Percentiles rank a stretch among this genome's conserved stretches.
Conservation (phyloP, 1,140 invertebrate genomes). For the Panulirus ornatus region DNA sequence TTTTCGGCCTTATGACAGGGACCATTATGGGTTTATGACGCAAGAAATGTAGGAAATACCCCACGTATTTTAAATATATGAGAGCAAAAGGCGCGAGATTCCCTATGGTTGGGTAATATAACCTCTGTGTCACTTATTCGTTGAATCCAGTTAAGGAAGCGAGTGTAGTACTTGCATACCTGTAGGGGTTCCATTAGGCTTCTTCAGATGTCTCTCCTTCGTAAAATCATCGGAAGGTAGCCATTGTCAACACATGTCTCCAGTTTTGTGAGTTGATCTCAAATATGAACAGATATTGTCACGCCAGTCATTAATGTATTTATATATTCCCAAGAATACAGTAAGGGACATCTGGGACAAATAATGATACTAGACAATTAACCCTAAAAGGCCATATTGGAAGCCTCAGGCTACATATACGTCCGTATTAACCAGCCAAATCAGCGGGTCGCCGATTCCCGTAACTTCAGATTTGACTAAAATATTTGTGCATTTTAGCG, state of each 20-base stretch:
- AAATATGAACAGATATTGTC: too few species aligned
- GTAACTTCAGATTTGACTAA: not conserved
- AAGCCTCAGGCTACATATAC: not conserved
- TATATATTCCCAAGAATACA: too few species aligned
- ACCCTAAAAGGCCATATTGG: not conserved
- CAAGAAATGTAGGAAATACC: conserved; percentile 70
- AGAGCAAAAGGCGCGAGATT: conserved; percentile 66
- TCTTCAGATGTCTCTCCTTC: conserved; percentile 51
- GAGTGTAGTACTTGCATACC: conserved; percentile 62
- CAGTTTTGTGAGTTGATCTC: too few species aligned
- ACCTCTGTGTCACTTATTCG: conserved; percentile 8
- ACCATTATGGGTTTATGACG: conserved; percentile 63
- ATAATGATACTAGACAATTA: not conserved
- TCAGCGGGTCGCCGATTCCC: conserved; percentile 23
- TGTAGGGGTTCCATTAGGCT: conserved; percentile 63
- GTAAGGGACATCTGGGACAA: not conserved
- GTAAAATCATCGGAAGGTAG: conserved; percentile 47
- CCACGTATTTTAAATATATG: conserved; percentile 74
- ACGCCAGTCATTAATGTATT: too few species aligned
- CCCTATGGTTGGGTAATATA: conserved; percentile 42
- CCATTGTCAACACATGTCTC: too few species aligned
- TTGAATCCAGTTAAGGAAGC: conserved; percentile 20
- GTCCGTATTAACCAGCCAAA: conserved; percentile 22
- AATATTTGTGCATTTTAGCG: not conserved
- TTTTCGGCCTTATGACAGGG: conserved; percentile 63